Evolutionary conservation across 2,888 invertebrate species (phyloP), one percentile per base, ranked within the genome.

Genomic region (Oscheius sp.): DNA sequence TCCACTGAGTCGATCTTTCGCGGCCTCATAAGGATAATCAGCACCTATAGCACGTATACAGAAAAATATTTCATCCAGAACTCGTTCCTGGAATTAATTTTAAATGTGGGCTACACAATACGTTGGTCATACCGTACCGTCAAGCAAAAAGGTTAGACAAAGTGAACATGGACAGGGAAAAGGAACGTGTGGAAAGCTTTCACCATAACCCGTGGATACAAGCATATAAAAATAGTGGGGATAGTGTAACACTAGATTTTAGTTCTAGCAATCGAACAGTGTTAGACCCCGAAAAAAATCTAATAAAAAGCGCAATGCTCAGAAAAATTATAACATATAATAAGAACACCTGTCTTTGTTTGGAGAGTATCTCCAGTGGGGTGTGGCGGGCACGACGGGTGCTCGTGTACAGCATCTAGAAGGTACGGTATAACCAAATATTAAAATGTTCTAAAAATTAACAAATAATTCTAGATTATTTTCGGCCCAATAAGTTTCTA

Each of bases 401-500:
- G 71, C 83, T 83, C 61, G 80, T 80, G 75, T 81, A 83, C 75
- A 83, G 77, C 83, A 83, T 83, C 83, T 83, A 79, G 70, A 59
- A 59, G 61, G 71, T 61, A 71, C 71, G 71, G 71, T 71, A 71
- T 61, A 59, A 61, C 71, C 59, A 25, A 41, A 23, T 41, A 35
- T 35, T 6, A 35, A 35, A 35, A 35, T 35, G 35, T 35, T 35
- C 35, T 35, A 35, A 35, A n/a, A 35, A 35, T 35, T 29, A 41
- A 23, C 29, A 29, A 27, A 58, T n/a, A 49, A 16, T 49, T 49
- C n/a, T 49, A 35, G 35, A 55, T 56, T 53, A 49, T 18, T 35
- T 71, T 59, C 21, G 46, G 45, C 16, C 21, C 53, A 21, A 66
- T 5, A 16, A 68, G 9, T 29, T 43, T 21, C 45, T 45, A 45